Percentiles rank a stretch among this genome's conserved stretches.
phyloP scores from a whole-genome alignment of 2,888 invertebrate species.

The Mimachlamys varia region DNA sequence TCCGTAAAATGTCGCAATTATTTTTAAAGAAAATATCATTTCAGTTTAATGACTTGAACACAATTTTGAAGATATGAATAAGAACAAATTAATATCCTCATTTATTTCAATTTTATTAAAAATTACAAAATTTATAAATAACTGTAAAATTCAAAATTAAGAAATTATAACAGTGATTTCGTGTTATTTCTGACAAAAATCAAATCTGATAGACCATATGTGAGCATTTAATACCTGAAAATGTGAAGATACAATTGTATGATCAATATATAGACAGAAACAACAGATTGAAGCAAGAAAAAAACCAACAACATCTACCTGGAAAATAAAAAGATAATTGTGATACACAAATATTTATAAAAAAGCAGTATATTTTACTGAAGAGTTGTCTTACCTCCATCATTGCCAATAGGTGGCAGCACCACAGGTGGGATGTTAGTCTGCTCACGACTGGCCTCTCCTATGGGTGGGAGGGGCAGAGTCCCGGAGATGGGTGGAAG shows the following conservation, averaged over 20 bases:
- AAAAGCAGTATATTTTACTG: not conserved
- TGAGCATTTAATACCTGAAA: not conserved
- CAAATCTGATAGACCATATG: too few species aligned
- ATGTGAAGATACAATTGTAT: not conserved
- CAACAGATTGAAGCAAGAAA: not conserved
- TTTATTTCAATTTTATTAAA: too few species aligned
- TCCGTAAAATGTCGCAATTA: too few species aligned
- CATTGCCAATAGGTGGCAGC: constrained; percentile 62
- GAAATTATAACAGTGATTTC: too few species aligned
- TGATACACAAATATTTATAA: not conserved
- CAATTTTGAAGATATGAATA: too few species aligned
- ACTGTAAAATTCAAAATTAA: too few species aligned
- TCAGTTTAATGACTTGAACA: too few species aligned
- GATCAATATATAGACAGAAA: not conserved
- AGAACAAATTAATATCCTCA: too few species aligned
- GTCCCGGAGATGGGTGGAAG: constrained; percentile 49
- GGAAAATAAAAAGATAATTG: not conserved
- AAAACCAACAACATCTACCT: not conserved
- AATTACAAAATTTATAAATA: too few species aligned
- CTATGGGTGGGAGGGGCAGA: constrained; percentile 68
- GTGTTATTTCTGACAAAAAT: too few species aligned
- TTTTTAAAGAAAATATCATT: too few species aligned
- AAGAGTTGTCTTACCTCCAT: constrained; percentile 38
- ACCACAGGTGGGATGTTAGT: constrained; percentile 57
- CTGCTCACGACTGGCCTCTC: constrained; percentile 73